Evolutionary conservation across 37 sponge, comb jelly and placozoan genomes (phyloP), one percentile per base, ranked within the genome.

Genomic region (Petrosia ficiformis): DNA sequence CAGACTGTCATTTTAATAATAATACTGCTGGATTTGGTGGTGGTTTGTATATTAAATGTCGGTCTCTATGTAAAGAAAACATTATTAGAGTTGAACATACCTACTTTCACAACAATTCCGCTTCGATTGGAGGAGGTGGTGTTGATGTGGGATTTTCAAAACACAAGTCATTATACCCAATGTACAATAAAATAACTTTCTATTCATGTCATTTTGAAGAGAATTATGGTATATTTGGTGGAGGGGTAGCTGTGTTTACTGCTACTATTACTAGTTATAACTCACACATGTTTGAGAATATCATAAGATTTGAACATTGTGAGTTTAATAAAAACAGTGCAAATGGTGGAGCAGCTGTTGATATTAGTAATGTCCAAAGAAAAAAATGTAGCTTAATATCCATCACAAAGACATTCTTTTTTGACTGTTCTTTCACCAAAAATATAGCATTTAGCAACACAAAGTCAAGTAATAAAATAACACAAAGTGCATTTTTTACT

Each of bases 271-370:
- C n/a, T n/a, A n/a, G n/a, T n/a, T n/a, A n/a, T n/a, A n/a, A n/a
- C n/a, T n/a, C n/a, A n/a, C n/a, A n/a, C n/a, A n/a, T n/a, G n/a
- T n/a, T n/a, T n/a, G n/a, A n/a, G n/a, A n/a, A n/a, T n/a, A n/a
- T n/a, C 16, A 16, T 48, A 19, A 16, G 10, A 19, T 48, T 48
- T 48, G 54, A 48, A 16, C 10, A 48, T 16, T 48, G 54, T 16
- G 16, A 48, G 10, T 48, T 48, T 16, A 48, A 19, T 19, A 48
- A 48, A 48, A 48, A 48, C 16, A 19, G 14, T 48, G 54, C 14
- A 19, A 48, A 48, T 48, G 54, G 54, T 48, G 54, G 54, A 48
- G 54, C 54, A 48, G 54, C 54, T 19, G 54, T 48, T 48, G 54
- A 48, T 48, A 48, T 48, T 16, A 48, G 54, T 19, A 19, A 10